Evolutionary conservation across 2,797 vertebrate genomes (phyloP).

Genomic region (Dendrocincla fuliginosa): DNA sequence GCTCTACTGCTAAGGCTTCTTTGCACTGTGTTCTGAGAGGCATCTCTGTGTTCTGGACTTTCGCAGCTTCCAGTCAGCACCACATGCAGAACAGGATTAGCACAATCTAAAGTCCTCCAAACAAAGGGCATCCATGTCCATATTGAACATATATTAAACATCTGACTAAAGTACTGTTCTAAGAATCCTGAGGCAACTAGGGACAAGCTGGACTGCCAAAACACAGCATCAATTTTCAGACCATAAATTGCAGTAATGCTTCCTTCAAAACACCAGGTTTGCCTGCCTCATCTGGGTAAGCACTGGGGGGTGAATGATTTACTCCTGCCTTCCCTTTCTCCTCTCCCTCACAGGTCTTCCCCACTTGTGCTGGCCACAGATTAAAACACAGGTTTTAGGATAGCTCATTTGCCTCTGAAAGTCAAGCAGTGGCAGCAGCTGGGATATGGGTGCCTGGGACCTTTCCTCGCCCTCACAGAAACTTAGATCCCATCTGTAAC

Average conservation of each 20-base stretch:
- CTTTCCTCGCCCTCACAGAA: background rate
- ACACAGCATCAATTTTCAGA: background rate
- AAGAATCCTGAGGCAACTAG: background rate
- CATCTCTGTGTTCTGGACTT: fast-evolving
- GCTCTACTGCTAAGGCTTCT: background rate
- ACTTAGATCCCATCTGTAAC: constrained; percentile 33
- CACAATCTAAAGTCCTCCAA: background rate
- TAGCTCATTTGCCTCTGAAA: background rate
- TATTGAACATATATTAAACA: background rate
- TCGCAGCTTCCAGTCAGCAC: background rate
- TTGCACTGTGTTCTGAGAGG: fast-evolving
- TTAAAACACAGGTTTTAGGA: background rate
- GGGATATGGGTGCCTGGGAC: background rate
- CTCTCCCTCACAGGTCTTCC: background rate
- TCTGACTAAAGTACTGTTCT: background rate
- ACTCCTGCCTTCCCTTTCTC: background rate
- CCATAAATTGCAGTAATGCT: background rate
- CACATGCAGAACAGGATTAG: fast-evolving
- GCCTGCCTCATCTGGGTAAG: background rate
- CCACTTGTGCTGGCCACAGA: background rate
- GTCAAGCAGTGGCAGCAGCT: background rate
- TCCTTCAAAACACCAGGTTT: background rate
- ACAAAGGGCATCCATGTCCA: background rate
- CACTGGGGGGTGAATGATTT: background rate
- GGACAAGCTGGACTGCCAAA: background rate